phyloP scores from a whole-genome alignment of 2,888 invertebrate species.

The Papilio demoleus region DNA sequence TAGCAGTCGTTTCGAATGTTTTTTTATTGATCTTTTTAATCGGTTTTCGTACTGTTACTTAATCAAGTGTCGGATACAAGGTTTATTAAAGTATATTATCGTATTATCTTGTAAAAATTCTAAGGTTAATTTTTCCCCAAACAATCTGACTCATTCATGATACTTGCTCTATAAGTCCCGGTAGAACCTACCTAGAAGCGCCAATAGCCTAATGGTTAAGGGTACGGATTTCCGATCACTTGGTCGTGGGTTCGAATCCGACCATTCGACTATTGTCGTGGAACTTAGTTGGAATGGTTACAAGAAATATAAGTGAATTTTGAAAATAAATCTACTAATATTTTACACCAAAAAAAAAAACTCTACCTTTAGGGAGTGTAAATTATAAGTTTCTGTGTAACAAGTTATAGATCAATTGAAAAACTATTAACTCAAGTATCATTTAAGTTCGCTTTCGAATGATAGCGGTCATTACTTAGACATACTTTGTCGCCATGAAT shows the following conservation, averaged over 20 bases:
- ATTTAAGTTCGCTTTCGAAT: constrained; percentile 21
- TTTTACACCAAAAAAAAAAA: too few species aligned
- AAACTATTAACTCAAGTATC: constrained; percentile 17
- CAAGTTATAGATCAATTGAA: not conserved
- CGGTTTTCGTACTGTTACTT: too few species aligned
- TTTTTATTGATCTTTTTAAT: not conserved
- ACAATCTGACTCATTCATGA: not conserved
- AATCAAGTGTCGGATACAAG: too few species aligned
- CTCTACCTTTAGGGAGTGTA: not conserved
- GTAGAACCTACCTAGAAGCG: not conserved
- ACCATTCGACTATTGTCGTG: too few species aligned
- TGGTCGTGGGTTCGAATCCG: too few species aligned
- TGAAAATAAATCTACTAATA: too few species aligned
- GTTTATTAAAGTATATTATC: too few species aligned
- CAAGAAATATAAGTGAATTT: too few species aligned
- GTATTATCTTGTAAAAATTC: too few species aligned
- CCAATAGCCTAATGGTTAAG: too few species aligned
- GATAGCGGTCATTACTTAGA: constrained; percentile 24
- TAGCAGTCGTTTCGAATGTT: not conserved
- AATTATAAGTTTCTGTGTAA: not conserved
- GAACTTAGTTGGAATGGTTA: too few species aligned
- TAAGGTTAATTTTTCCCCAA: not conserved
- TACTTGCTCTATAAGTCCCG: not conserved
- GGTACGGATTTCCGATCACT: too few species aligned
- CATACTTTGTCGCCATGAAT: constrained; percentile 12